Conservation (phyloP, 2,797 vertebrate species). For the Coluber constrictor region DNA sequence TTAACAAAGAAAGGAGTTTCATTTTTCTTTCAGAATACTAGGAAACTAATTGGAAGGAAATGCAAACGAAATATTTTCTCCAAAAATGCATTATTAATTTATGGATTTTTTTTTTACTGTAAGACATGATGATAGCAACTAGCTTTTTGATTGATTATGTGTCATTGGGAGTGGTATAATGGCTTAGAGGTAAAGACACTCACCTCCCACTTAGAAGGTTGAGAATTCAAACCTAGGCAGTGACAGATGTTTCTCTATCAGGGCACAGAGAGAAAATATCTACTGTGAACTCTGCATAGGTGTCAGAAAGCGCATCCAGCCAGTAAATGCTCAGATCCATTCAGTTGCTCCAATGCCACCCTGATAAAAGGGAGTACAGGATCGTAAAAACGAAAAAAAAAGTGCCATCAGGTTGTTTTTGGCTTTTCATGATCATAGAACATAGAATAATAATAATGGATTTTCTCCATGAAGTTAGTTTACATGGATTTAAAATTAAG, state of each 20-base stretch:
- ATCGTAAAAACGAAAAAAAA: background rate
- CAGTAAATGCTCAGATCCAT: background rate
- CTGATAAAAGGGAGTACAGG: background rate
- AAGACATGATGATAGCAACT: background rate
- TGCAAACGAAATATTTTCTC: background rate
- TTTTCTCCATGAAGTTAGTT: background rate
- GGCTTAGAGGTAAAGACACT: too few species aligned
- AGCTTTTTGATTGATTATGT: background rate
- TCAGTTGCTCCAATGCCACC: background rate
- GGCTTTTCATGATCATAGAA: background rate
- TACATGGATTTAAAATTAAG: background rate
- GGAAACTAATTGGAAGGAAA: background rate
- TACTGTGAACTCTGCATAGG: background rate
- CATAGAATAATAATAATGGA: background rate
- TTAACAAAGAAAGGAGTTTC: background rate
- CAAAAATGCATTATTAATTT: background rate
- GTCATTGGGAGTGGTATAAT: background rate
- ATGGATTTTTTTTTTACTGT: background rate
- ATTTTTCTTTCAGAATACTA: background rate
- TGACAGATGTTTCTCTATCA: background rate
- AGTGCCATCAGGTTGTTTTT: background rate
- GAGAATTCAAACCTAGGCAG: too few species aligned
- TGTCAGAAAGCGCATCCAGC: background rate
- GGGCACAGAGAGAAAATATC: background rate
- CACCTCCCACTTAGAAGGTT: too few species aligned